Base-by-base conservation (phyloP, 2,113 vertebrate genomes). In the Lipotes vexillifer region DNA sequence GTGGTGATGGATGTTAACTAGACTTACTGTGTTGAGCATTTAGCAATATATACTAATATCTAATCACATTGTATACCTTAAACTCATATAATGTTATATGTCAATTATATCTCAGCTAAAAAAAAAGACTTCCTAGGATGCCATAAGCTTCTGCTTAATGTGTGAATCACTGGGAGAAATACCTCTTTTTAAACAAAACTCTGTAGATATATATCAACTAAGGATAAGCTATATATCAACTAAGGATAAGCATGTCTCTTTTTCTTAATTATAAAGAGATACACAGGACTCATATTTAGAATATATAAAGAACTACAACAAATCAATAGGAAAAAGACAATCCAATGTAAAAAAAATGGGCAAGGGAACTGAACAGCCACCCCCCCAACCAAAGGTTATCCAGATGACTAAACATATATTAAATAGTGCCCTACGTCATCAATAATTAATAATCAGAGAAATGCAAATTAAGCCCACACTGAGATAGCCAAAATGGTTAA, bases 381-480 rank as follows among this genome's bases (percentile, higher is more conserved):
- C 25, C 8, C 5, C 52, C 41, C 38, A 81, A 38, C 6, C 74
- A 61, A 74, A 38, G 33, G 23, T 61, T 80, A 80, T 29, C 8
- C 20, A 84, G 15, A 93, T 81, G 13, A 38, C 25, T 91, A 75
- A 61, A 78, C 44, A 63, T 81, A 74, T 68, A 93, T 31, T 72
- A 77, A 89, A 89, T 7, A 63, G 27, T 71, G 36, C 1, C 52
- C 31, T 82, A 38, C 2, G 38, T 86, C 41, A 85, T 55, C 36
- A 80, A 31, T 74, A 95, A 36, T 81, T 90, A 93, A 95, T 88
- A 93, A 84, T 20, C 25, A 88, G 44, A 93, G 46, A 84, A 96
- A 88, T 78, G 38, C 6, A 84, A 92, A 66, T 55, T 88, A 90
- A 74, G 78, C 20, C 20, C 3, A 65, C 66, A 46, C 11, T 77